These are phyloP conservation scores for Pachyrhynchus sulphureomaculatus DNA, from an alignment of 1,140 invertebrate species.

Conservation along the genomic window DNA sequence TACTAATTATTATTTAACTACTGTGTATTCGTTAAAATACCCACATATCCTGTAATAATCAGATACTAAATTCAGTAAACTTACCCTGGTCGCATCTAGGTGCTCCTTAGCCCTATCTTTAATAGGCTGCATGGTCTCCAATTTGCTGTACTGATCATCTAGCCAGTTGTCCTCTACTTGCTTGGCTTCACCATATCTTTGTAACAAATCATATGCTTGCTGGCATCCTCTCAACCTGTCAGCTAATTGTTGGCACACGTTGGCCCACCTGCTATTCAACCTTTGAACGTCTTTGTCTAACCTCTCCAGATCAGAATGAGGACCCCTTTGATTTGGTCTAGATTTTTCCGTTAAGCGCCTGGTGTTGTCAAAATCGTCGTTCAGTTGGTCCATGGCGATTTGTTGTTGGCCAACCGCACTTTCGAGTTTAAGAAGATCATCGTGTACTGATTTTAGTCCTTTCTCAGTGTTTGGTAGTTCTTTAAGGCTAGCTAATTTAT, in stretches of 20 bases:
- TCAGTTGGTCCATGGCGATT: conserved; percentile 83
- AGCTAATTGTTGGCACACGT: conserved; percentile 84
- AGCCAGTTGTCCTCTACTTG: conserved; percentile 86
- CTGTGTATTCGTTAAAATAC: not conserved
- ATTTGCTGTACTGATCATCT: conserved; percentile 73
- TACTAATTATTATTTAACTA: not conserved
- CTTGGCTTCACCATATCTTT: conserved; percentile 83
- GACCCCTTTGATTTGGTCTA: conserved; percentile 66
- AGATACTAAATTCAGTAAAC: conserved; percentile 26
- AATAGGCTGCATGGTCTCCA: conserved; percentile 69
- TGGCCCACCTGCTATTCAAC: conserved; percentile 86
- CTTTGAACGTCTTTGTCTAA: conserved; percentile 91
- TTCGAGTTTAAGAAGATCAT: conserved; percentile 77
- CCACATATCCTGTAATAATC: not conserved
- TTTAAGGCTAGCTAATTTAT: conserved; percentile 81
- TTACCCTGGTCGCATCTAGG: conserved; percentile 78
- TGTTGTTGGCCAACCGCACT: conserved; percentile 82
- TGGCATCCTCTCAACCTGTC: conserved; percentile 88
- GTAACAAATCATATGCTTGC: conserved; percentile 79
- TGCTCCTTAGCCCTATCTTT: conserved; percentile 72
- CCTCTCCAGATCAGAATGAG: conserved; percentile 83
- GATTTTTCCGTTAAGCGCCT: conserved; percentile 84
- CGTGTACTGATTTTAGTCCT: conserved; percentile 66
- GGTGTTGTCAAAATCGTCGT: conserved; percentile 85
- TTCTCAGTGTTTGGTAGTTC: conserved; percentile 82